Percentiles rank a stretch among this genome's conserved stretches.
phyloP scores from a whole-genome alignment of 2,113 vertebrate genomes.

The Burhinus bistriatus region DNA sequence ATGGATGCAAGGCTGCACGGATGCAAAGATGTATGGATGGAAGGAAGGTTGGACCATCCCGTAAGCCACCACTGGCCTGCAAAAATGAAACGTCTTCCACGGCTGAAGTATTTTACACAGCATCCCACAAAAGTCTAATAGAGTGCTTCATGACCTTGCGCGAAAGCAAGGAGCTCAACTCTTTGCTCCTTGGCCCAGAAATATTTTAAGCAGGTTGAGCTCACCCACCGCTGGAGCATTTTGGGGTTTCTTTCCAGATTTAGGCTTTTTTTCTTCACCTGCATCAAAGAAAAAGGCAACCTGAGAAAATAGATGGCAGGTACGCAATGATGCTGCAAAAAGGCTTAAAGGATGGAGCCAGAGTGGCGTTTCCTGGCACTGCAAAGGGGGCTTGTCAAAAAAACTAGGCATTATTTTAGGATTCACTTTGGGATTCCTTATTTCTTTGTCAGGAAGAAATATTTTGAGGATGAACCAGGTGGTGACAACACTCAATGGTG shows the following conservation, averaged over 20 bases:
- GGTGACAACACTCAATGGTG: not conserved
- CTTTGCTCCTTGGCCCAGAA: conserved; percentile 40
- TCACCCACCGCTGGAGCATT: conserved; percentile 18
- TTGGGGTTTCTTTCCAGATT: not conserved
- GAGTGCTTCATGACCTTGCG: conserved; percentile 42
- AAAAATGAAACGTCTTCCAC: conserved; percentile 29
- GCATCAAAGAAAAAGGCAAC: not conserved
- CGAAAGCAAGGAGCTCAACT: conserved; percentile 65
- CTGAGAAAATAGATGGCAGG: not conserved
- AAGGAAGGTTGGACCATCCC: not conserved
- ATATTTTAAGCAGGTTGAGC: conserved; percentile 53
- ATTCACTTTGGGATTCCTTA: not conserved
- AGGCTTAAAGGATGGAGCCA: not conserved
- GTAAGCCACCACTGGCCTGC: not conserved
- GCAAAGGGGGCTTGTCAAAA: not conserved
- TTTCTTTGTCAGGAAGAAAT: not conserved
- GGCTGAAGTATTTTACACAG: conserved; percentile 30
- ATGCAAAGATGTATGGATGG: not conserved
- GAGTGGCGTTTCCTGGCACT: rapidly evolving
- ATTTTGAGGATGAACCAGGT: not conserved
- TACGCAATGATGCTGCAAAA: not conserved
- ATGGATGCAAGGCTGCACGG: not conserved
- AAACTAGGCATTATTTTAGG: not conserved
- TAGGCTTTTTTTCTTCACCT: conserved; percentile 51
- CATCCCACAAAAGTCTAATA: conserved; percentile 37